Evolutionary conservation across 2,113 vertebrate species (phyloP).

Genomic region (Corynorhinus townsendii): DNA sequence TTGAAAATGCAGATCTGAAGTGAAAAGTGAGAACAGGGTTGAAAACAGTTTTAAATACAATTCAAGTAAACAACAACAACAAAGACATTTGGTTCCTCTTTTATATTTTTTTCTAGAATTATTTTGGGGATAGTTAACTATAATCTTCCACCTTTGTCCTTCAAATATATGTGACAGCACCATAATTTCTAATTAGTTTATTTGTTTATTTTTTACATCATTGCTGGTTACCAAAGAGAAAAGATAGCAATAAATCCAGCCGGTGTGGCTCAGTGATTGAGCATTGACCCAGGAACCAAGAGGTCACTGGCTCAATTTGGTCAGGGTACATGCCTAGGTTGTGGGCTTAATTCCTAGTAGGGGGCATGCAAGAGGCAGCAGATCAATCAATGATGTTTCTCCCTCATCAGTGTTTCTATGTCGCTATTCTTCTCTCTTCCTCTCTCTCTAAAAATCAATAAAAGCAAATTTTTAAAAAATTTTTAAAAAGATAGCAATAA

Average conservation of each 20-base stretch:
- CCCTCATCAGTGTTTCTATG: too few species aligned
- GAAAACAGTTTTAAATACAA: neutral
- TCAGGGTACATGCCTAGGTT: too few species aligned
- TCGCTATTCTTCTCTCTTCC: too few species aligned
- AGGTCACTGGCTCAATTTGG: too few species aligned
- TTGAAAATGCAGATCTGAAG: neutral
- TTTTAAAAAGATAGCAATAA: neutral
- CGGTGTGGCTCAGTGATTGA: too few species aligned
- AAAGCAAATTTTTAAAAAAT: too few species aligned
- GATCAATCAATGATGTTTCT: too few species aligned
- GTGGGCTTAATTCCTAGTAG: too few species aligned
- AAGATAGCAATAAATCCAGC: neutral
- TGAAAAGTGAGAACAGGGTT: neutral
- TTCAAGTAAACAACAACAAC: neutral
- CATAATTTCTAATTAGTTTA: constrained; percentile 30
- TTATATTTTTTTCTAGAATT: neutral
- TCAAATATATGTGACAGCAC: neutral
- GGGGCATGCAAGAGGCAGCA: too few species aligned
- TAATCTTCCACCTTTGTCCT: neutral
- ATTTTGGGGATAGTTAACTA: neutral
- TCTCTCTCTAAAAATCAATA: too few species aligned
- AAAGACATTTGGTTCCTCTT: neutral
- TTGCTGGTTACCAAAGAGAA: constrained; percentile 5
- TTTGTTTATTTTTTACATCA: constrained; percentile 17
- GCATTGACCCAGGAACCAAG: too few species aligned